Evolutionary conservation across 1,140 invertebrate genomes (phyloP), one percentile per base, ranked within the genome.

Genomic region (Aphis craccivora): DNA sequence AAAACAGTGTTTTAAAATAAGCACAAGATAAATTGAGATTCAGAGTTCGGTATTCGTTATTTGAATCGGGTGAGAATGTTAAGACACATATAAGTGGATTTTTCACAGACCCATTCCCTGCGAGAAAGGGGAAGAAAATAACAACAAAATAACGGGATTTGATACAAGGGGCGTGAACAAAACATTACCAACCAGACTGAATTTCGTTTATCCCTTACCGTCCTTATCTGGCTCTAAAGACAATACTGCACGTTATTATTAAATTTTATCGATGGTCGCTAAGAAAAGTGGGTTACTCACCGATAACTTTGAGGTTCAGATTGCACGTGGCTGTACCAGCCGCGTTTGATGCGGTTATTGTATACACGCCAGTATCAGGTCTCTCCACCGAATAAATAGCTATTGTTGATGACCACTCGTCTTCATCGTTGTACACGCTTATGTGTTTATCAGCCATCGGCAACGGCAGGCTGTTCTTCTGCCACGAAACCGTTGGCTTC

Each of bases 261-360:
- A 87, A 55, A 83, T 48, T 81, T 48, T 30, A 76, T 76, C 60
- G 14, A 76, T 76, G n/a, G 25, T 14, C 25, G 30, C 2, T n/a
- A n/a, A 76, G 9, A 76, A 67, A 76, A 6, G 30, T 35, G n/a
- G n/a, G 60, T 5, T 90, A 95, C 96, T 95, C 95, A 97, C 97
- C 98, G 91, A 98, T 97, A n/a, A 99, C 98, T 95, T 96, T 96
- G 22, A 99, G 96, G 67, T 96, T 96, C 94, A 98, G 95, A 94
- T 98, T 97, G 22, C 97, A 95, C n/a, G 96, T 95, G 37, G 96
- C 96, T 25, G 96, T 96, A 20, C 98, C 98, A 91, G 97, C 96
- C 81, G 96, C 95, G 95, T 98, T 98, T n/a, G 95, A 95, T 30
- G 97, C 97, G 94, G 96, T 96, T 6, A 97, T 95, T 35, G 96